Evolutionary conservation across 1,140 invertebrate genomes (phyloP).

Genomic region (Hycleus phaleratus): DNA sequence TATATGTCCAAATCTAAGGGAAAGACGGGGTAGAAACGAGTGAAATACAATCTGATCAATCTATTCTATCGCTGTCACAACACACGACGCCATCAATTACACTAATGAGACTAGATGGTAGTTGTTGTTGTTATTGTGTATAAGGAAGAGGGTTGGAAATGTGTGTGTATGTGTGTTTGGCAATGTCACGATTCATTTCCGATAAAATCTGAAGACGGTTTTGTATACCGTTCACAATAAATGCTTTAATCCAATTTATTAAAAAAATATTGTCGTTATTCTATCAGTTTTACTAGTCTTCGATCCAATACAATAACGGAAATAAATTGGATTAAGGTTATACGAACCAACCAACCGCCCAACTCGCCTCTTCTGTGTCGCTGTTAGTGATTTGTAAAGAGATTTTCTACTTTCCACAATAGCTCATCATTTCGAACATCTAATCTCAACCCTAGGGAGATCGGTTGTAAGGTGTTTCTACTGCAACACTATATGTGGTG

Average conservation of each 20-base stretch:
- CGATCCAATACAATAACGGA: conserved; percentile 39
- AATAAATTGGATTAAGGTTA: conserved; percentile 42
- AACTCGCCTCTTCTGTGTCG: not conserved
- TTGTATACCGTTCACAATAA: not conserved
- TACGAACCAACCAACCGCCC: conserved; percentile 1
- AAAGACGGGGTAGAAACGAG: not conserved
- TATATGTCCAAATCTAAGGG: not conserved
- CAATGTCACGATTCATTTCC: conserved; percentile 14
- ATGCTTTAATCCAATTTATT: too few species aligned
- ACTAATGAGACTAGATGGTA: conserved; percentile 26
- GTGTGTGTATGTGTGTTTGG: conserved; percentile 8
- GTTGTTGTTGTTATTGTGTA: not conserved
- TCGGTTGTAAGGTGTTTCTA: conserved; percentile 8
- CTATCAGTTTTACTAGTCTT: conserved; percentile 9
- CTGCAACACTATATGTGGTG: too few species aligned
- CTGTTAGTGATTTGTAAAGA: conserved; percentile 35
- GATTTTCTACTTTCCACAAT: conserved; percentile 28
- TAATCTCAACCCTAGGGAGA: conserved; percentile 15
- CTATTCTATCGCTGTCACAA: conserved; percentile 29
- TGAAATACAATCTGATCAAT: conserved; percentile 30
- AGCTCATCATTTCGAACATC: conserved; percentile 37
- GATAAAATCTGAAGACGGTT: conserved; percentile 17
- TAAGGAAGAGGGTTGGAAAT: conserved; percentile 4
- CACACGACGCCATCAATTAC: conserved; percentile 27
- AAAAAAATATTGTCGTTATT: not conserved